Percentiles rank a stretch among this genome's conserved stretches.
Evolutionary conservation across 2,113 vertebrate genomes (phyloP).

Genomic region (Tyto alba): DNA sequence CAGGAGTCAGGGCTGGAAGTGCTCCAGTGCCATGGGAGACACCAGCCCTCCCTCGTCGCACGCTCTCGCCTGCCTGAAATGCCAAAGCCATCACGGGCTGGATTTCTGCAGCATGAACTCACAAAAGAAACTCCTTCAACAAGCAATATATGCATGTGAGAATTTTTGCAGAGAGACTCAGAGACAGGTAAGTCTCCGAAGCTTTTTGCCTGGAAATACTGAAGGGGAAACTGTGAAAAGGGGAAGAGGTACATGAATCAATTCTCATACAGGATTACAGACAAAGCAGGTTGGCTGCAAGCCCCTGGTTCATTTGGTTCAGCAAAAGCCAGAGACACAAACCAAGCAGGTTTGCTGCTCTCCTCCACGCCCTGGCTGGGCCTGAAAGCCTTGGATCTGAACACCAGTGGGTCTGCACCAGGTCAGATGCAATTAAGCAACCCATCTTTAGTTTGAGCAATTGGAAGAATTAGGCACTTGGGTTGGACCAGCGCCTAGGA

Average conservation of each 20-base stretch:
- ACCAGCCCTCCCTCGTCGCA: not conserved
- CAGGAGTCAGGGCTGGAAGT: not conserved
- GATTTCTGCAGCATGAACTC: not conserved
- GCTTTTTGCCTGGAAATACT: not conserved
- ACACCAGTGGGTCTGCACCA: not conserved
- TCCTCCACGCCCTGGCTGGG: not conserved
- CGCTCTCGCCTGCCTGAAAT: not conserved
- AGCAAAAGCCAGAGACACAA: not conserved
- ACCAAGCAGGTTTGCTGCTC: not conserved
- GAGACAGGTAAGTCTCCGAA: not conserved
- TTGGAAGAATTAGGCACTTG: fast-evolving
- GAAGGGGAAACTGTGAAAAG: not conserved
- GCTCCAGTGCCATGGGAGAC: not conserved
- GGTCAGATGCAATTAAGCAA: not conserved
- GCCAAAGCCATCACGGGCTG: not conserved
- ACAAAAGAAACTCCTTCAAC: not conserved
- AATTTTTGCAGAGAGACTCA: not conserved
- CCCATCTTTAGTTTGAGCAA: not conserved
- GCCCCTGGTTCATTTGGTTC: not conserved
- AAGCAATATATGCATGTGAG: not conserved
- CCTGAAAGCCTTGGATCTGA: fast-evolving
- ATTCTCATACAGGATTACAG: not conserved
- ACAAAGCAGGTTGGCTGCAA: not conserved
- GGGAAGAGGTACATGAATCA: not conserved
- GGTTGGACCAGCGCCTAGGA: not conserved